phyloP scores from a whole-genome alignment of 2,113 vertebrate genomes.

The Malurus elegans region DNA sequence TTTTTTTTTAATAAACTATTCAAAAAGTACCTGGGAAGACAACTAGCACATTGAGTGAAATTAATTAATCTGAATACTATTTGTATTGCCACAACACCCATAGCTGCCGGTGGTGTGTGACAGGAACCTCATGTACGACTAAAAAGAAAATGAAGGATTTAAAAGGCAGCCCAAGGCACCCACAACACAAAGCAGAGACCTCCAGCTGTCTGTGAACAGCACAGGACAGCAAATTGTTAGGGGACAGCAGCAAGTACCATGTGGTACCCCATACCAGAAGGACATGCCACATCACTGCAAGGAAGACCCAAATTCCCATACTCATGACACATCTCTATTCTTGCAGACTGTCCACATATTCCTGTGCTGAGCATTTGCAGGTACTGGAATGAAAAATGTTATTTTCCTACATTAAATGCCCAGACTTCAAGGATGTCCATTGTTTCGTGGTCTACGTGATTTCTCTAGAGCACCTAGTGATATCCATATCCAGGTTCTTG shows the following conservation, averaged over 20 bases:
- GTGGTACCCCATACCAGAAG: background rate
- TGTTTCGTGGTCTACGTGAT: background rate
- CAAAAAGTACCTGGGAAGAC: background rate
- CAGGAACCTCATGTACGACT: background rate
- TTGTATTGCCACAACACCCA: background rate
- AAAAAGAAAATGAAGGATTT: background rate
- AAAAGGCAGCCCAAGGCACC: background rate
- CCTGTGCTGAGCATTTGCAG: background rate
- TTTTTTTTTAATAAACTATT: background rate
- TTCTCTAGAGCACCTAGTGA: background rate
- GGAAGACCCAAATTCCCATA: background rate
- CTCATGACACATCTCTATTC: background rate
- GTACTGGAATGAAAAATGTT: background rate
- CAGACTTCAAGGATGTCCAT: background rate
- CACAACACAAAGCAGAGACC: background rate
- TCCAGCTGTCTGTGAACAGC: background rate
- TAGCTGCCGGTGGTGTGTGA: background rate
- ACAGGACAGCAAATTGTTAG: background rate
- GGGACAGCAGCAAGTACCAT: background rate
- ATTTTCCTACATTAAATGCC: background rate
- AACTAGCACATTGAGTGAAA: background rate
- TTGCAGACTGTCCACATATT: background rate
- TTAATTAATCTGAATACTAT: background rate
- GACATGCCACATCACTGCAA: fast-evolving
- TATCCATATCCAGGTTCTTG: background rate